These are phyloP conservation scores for Drosophila quinaria DNA, from an alignment of 2,888 invertebrate species.

Conservation along the genomic window DNA sequence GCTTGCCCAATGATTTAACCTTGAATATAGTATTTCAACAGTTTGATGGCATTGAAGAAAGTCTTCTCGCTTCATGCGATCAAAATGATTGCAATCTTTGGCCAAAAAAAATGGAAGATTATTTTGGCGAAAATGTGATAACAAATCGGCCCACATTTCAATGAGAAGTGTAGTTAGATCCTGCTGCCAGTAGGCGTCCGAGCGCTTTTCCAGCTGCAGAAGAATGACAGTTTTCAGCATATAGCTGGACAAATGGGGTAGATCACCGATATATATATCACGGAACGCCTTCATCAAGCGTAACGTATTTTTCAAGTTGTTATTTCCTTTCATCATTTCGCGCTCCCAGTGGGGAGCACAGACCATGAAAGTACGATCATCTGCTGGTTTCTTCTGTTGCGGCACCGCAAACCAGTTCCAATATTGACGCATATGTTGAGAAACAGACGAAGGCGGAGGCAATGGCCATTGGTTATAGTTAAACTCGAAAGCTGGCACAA, in stretches of 20 bases:
- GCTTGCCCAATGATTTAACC: not conserved
- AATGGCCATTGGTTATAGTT: constrained; percentile 11
- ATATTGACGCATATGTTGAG: rapidly evolving
- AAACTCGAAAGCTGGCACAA: constrained; percentile 41
- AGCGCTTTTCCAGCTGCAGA: not conserved
- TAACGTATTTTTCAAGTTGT: constrained; percentile 41
- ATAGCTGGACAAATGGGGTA: constrained; percentile 42
- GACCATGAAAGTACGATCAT: constrained; percentile 42
- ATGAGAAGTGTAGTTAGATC: constrained; percentile 14
- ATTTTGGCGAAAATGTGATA: not conserved
- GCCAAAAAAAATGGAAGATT: constrained; percentile 36
- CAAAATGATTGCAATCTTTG: constrained; percentile 28
- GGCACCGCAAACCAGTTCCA: constrained; percentile 42
- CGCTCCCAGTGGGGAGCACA: constrained; percentile 51
- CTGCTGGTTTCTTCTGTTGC: constrained; percentile 13
- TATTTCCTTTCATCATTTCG: constrained; percentile 26
- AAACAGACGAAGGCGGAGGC: not conserved
- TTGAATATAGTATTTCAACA: not conserved
- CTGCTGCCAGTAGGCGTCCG: constrained; percentile 18
- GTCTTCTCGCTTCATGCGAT: not conserved
- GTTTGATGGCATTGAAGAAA: not conserved
- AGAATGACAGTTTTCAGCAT: constrained; percentile 50
- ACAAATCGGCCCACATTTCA: constrained; percentile 36
- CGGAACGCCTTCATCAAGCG: constrained; percentile 51
- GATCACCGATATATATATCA: not conserved